Conservation (phyloP, 2,888 invertebrate genomes). For the Lymantria dispar region DNA sequence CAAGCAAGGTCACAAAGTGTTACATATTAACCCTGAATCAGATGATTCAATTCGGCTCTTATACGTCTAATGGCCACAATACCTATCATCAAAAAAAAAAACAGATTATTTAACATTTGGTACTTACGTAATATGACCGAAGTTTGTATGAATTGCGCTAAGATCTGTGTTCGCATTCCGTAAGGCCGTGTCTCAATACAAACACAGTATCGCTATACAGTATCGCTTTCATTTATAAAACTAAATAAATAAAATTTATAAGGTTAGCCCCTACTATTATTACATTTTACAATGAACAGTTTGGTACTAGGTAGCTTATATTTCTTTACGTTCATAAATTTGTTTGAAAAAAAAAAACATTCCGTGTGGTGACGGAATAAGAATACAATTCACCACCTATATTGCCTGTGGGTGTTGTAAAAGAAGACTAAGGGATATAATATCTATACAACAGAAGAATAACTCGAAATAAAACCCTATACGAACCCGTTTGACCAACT, state of each 20-base stretch:
- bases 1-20: constrained; percentile 29
- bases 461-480: no score
- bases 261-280: not conserved
- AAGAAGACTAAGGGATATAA: no score
- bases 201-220: not conserved
- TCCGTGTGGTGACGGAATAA: no score
- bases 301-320: no score
- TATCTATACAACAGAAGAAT: no score
- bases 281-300: no score
- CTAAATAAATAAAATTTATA: not conserved
- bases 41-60: constrained; percentile 11
- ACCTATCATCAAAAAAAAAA: constrained; percentile 11
- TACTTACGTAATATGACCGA: not conserved
- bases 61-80: constrained; percentile 11
- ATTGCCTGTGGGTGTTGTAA: no score
- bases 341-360: no score
- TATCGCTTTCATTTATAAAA: not conserved
- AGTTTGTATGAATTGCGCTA: not conserved
- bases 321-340: no score
- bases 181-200: not conserved
- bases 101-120: not conserved
- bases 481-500: no score
- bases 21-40: constrained; percentile 30
- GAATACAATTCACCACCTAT: no score
- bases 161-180: not conserved